A percentile compares a stretch with the other conserved stretches of the same genome.
Conservation (phyloP, 2,888 invertebrate species). For the Machimus rusticus region DNA sequence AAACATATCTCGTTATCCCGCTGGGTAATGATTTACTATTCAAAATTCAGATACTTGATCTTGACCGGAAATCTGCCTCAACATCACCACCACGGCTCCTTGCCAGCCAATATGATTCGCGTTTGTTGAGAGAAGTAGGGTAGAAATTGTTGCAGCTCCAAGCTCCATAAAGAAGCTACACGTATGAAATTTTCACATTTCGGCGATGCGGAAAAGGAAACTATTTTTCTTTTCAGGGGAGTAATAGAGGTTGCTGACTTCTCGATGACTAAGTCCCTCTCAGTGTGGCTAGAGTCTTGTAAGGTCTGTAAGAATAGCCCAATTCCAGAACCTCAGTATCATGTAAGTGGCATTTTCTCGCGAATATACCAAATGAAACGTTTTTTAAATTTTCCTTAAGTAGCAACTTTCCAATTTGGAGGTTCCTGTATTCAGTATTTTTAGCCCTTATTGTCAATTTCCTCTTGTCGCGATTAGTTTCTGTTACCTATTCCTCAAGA, state of each 20-base stretch:
- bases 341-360: slow-evolving; percentile 33
- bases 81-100: neutral
- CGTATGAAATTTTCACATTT: slow-evolving; percentile 23
- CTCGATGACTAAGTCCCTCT: slow-evolving; percentile 12
- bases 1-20: neutral
- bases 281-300: slow-evolving; percentile 4
- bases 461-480: neutral
- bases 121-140: neutral
- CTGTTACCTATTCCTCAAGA: neutral
- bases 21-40: neutral
- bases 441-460: neutral
- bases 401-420: neutral
- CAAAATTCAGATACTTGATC: neutral
- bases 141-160: neutral
- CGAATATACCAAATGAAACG: neutral
- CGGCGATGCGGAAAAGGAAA: slow-evolving; percentile 33
- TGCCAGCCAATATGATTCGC: neutral
- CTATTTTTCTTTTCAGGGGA: slow-evolving; percentile 29
- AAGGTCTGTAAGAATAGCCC: slow-evolving; percentile 31
- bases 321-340: slow-evolving; percentile 14
- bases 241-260: neutral
- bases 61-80: neutral
- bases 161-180: slow-evolving; percentile 4
- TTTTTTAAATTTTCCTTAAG: neutral
- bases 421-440: neutral